phyloP scores from a whole-genome alignment of 2,888 invertebrate species.

The Eristalis pertinax region DNA sequence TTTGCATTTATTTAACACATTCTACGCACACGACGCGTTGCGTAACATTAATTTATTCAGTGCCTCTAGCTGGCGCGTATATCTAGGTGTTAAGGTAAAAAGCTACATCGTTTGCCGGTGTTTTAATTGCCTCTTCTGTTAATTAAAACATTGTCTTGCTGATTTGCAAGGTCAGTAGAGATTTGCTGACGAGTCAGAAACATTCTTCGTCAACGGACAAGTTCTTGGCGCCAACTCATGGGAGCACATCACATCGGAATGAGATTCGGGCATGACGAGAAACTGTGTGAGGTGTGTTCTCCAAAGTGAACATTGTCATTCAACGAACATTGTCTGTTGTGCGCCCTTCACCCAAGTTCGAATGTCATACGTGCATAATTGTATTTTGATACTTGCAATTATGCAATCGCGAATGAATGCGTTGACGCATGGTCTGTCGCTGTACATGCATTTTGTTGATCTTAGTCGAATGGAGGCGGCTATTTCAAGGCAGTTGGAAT shows the following conservation, averaged over 20 bases:
- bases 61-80: background rate
- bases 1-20: conserved; percentile 13
- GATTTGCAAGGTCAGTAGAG: background rate
- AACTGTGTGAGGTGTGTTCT: too few relatives aligned
- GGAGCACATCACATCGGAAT: background rate
- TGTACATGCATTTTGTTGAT: too few relatives aligned
- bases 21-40: background rate
- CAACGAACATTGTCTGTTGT: background rate
- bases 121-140: background rate
- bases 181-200: background rate
- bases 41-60: conserved; percentile 8
- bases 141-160: background rate
- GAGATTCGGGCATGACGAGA: background rate
- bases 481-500: background rate
- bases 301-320: background rate
- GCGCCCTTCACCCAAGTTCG: background rate
- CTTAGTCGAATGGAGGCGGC: background rate
- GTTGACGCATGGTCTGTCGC: background rate
- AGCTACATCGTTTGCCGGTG: background rate
- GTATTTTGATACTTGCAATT: background rate
- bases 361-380: background rate
- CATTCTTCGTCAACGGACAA: background rate
- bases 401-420: background rate
- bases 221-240: background rate
- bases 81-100: background rate